Base-by-base conservation (phyloP, 2,113 vertebrate species). In the Canis aureus region DNA sequence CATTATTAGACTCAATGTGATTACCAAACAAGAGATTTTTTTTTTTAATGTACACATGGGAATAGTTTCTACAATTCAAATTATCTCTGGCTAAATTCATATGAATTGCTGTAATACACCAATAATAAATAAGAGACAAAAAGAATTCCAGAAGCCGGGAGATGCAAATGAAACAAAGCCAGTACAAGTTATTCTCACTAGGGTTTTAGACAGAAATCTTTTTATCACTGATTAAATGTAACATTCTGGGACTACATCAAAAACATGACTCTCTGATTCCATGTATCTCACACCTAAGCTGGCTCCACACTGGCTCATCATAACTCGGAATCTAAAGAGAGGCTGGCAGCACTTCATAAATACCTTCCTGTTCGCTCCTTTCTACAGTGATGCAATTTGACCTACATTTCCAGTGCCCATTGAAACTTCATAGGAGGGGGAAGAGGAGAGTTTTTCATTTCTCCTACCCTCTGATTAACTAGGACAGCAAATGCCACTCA, bases 331-430 rank as follows among this genome's bases (percentile, higher is more conserved):
- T 98, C 97, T 98, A 98, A 98, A 98, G 98, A 97, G 98, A 98
- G 97, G 97, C 96, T 98, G 97, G 98, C 98, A 98, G 88, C 97
- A 98, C 98, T 99, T 98, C 98, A 98, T 97, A 98, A 98, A 98
- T 98, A 99, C 98, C 98, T 99, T 99, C 98, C 98, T 99, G 98
- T 98, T 98, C 94, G 74, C 98, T 98, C 97, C 98, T 98, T 98
- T 98, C 96, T 97, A 95, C 89, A 57, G 98, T 99, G 98, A 99
- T 99, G 99, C 99, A 99, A 99, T 98, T 90, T 99, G 99, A 99
- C 99, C 99, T 99, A 99, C 99, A 99, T 99, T 99, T 98, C 98
- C 98, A 98, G 97, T 55, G 98, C 98, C 98, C 98, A 99, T 95
- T 99, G 98, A 98, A 98, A 99, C 97, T 98, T 97, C 92, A 29